Evolutionary conservation across 2,797 vertebrate species (phyloP).

Genomic region (Alectoris magna): DNA sequence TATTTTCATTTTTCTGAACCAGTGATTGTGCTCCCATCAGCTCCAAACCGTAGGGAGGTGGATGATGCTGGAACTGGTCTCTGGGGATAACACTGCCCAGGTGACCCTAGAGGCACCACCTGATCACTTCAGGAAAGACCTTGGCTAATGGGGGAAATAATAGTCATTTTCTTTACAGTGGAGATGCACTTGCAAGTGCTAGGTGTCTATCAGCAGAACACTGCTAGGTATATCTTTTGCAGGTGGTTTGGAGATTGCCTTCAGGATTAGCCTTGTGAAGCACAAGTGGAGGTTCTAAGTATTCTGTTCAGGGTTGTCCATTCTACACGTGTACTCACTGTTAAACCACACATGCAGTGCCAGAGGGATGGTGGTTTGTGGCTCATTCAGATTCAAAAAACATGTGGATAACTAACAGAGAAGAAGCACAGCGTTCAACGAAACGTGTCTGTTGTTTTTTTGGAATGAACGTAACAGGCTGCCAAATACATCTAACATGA

Average conservation of each 20-base stretch:
- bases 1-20: background rate
- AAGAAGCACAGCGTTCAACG: background rate
- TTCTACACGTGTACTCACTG: rapidly evolving
- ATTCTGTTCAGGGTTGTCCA: background rate
- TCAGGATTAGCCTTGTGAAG: background rate
- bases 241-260: background rate
- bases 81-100: background rate
- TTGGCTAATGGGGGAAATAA: background rate
- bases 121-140: background rate
- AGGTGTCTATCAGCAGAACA: background rate
- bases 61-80: background rate
- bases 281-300: background rate
- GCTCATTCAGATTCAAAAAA: background rate
- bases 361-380: background rate
- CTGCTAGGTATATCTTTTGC: background rate
- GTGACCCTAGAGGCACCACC: background rate
- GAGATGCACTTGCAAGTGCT: background rate
- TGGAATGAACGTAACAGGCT: background rate
- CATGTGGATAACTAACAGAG: background rate
- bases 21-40: background rate
- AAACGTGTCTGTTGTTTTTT: background rate
- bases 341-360: background rate
- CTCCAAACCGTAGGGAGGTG: background rate
- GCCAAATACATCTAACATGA: background rate
- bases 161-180: background rate